phyloP scores from a whole-genome alignment of 1,140 invertebrate species.

The Hirudo medicinalis region DNA sequence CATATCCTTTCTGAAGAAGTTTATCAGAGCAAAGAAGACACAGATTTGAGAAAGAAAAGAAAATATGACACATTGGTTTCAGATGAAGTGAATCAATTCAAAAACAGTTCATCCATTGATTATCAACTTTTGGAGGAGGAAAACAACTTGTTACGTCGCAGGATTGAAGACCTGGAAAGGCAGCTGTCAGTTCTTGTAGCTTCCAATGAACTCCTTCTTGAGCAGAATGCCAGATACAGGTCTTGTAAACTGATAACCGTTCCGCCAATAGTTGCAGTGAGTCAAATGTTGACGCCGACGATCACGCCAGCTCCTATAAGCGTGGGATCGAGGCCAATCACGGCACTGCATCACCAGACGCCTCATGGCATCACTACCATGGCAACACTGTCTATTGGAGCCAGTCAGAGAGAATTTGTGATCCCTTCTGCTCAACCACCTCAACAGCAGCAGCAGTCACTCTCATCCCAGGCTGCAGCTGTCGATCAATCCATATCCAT shows the following conservation, averaged over 20 bases:
- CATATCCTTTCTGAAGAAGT: slow-evolving; percentile 34
- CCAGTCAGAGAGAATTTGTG: slow-evolving; percentile 17
- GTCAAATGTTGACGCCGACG: slow-evolving; percentile 25
- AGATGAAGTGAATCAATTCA: slow-evolving; percentile 23
- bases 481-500: slow-evolving; percentile 17
- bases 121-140: slow-evolving; percentile 53
- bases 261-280: slow-evolving; percentile 26
- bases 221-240: slow-evolving; percentile 63
- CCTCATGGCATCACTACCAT: slow-evolving; percentile 17
- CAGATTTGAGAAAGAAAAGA: slow-evolving; percentile 1
- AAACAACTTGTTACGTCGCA: slow-evolving; percentile 54
- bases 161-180: slow-evolving; percentile 60
- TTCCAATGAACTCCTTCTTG: slow-evolving; percentile 64
- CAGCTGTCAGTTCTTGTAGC: slow-evolving; percentile 57
- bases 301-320: slow-evolving; percentile 26
- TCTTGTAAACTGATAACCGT: slow-evolving; percentile 44
- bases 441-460: slow-evolving; percentile 6
- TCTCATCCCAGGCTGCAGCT: slow-evolving; percentile 10
- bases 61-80: slow-evolving; percentile 9
- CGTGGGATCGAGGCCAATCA: slow-evolving; percentile 20
- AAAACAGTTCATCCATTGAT: slow-evolving; percentile 19
- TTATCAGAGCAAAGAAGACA: slow-evolving; percentile 5
- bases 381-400: slow-evolving; percentile 13
- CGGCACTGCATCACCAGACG: slow-evolving; percentile 20
- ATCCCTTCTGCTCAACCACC: slow-evolving; percentile 15